Evolutionary conservation across 1,140 invertebrate species (phyloP), one percentile per base, ranked within the genome.

Genomic region (Drosophila bifasciata): DNA sequence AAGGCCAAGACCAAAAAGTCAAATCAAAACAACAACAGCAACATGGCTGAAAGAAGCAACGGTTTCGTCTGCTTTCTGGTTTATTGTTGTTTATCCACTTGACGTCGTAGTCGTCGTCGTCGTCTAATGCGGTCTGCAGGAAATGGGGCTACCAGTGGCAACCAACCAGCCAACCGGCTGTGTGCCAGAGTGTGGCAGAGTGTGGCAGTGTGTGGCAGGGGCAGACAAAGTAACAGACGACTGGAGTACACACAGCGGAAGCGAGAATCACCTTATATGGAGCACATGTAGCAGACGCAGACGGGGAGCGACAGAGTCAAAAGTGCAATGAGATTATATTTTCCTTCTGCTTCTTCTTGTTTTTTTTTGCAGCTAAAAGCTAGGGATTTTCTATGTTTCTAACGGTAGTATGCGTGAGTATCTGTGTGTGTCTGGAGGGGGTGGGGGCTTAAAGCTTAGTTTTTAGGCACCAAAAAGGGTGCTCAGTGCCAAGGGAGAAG

Each of bases 121-220:
- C 28, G 28, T 78, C 59, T 78, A 83, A 83, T 83, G 74, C 79
- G 77, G 74, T 77, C 69, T 32, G 59, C 44, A 58, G 79, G 79
- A 83, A 83, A 83, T 83, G 79, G 69, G 79, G 79, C 79, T 67
- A 83, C 61, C 62, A 83, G 55, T 83, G 46, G 46, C 79, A 73
- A 40, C 15, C 32, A 55, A 39, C 36, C 52, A 43, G 32, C 39
- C 41, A 76, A 61, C 56, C 57, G 41, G 55, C 67, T 57, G 49
- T 36, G 8, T 25, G 36, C 56, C 49, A 73, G 63, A 57, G 40
- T 49, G 61, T 68, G 56, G 5, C n/a, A 21, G 19, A 3, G 19
- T 21, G 19, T 21, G 19, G 19, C 51, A 28, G 11, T 40, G 11
- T 40, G 39, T 40, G 8, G 40, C 39, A 58, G 21, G 45, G 36